Conservation (phyloP, 2,888 invertebrate genomes). For the Chalcis sispes region DNA sequence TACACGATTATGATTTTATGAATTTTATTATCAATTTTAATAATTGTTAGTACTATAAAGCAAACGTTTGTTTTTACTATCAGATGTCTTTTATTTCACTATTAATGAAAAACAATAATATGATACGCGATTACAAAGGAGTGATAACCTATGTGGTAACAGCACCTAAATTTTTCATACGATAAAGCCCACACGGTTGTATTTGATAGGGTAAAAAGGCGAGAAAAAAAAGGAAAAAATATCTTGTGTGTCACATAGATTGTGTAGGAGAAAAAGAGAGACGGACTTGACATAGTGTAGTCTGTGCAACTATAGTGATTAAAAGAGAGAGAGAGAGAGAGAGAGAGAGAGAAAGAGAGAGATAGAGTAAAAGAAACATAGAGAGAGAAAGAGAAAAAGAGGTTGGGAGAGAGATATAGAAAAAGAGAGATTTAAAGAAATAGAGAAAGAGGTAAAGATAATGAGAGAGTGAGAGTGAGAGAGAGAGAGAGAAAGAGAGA, state of each 20-base stretch:
- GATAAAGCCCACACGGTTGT: conserved; percentile 14
- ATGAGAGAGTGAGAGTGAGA: conserved; percentile 36
- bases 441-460: conserved; percentile 25
- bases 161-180: conserved; percentile 22
- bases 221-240: too few species aligned
- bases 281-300: conserved; percentile 11
- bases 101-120: not conserved
- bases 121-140: not conserved
- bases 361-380: conserved; percentile 8
- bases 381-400: conserved; percentile 14
- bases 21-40: too few species aligned
- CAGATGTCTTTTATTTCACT: too few species aligned
- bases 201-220: conserved; percentile 9
- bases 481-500: conserved; percentile 30
- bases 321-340: conserved; percentile 15
- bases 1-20: too few species aligned
- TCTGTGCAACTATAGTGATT: conserved; percentile 7
- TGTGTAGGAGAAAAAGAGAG: conserved; percentile 14
- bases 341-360: conserved; percentile 17
- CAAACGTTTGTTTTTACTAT: too few species aligned
- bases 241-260: conserved; percentile 9
- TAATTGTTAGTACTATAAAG: too few species aligned
- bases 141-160: not conserved
- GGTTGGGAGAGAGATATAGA: conserved; percentile 31
- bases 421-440: too few species aligned